These are phyloP conservation scores for Gambelia wislizenii DNA, from an alignment of 2,797 vertebrate genomes.

Conservation along the genomic window DNA sequence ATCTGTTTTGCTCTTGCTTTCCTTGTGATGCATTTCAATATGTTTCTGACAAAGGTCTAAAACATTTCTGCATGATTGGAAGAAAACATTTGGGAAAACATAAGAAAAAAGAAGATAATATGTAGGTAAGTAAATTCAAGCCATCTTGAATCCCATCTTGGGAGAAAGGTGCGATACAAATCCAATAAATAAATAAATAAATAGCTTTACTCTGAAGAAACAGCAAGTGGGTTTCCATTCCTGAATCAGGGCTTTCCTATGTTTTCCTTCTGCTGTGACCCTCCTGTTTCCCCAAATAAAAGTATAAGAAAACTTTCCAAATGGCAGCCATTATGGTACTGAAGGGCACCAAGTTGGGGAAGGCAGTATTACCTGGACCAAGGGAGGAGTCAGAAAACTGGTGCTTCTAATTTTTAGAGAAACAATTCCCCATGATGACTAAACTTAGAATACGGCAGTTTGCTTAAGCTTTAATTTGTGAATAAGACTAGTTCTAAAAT, in stretches of 20 bases:
- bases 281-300: background rate
- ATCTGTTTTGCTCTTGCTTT: background rate
- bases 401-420: background rate
- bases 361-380: no score
- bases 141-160: no score
- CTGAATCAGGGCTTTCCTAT: background rate
- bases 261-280: background rate
- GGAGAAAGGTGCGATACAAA: no score
- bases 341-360: no score
- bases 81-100: background rate
- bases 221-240: no score
- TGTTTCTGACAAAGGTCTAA: slow-evolving; percentile 2
- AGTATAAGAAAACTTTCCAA: background rate
- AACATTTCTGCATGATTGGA: background rate
- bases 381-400: background rate
- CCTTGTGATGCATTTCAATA: background rate
- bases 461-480: background rate
- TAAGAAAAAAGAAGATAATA: background rate
- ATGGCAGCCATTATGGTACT: background rate
- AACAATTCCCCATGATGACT: background rate
- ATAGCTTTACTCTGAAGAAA: background rate
- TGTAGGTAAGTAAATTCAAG: no score
- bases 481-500: background rate
- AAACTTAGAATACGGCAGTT: background rate
- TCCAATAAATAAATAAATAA: no score